A percentile compares a stretch with the other conserved stretches of the same genome.
Evolutionary conservation across 2,113 vertebrate genomes (phyloP).

Genomic region (Tetrao urogallus): DNA sequence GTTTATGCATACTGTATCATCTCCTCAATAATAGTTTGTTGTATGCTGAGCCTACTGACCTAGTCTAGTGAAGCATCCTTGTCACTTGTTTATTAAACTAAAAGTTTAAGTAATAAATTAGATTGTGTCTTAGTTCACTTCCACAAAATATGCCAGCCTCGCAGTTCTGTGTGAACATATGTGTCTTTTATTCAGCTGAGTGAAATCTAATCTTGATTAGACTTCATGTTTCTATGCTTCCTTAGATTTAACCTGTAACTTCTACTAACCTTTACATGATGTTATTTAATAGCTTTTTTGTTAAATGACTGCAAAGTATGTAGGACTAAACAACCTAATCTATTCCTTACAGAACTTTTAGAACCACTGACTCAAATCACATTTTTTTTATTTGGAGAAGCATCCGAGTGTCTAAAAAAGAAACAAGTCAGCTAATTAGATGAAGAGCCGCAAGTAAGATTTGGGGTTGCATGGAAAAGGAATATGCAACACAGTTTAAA

Average conservation of each 20-base stretch:
- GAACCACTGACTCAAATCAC: background rate
- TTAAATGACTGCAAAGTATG: background rate
- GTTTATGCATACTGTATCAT: background rate
- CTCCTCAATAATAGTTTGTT: background rate
- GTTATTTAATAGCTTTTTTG: background rate
- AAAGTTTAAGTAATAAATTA: background rate
- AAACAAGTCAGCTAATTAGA: background rate
- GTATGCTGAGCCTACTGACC: background rate
- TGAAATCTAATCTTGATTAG: background rate
- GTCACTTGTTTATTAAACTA: background rate
- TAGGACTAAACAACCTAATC: background rate
- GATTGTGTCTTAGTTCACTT: background rate
- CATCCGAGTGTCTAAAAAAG: conserved; percentile 16
- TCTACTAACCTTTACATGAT: background rate
- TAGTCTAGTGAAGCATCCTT: background rate
- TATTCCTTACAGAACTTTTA: background rate
- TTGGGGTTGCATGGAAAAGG: background rate
- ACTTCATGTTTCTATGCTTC: background rate
- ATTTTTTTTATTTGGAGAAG: background rate
- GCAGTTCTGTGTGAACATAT: background rate
- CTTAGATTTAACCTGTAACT: background rate
- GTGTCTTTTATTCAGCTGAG: background rate
- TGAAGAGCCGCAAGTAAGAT: background rate
- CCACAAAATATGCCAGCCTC: background rate
- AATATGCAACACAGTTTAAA: background rate